phyloP scores from a whole-genome alignment of 2,797 vertebrate species.

The Urophycis tenuis region DNA sequence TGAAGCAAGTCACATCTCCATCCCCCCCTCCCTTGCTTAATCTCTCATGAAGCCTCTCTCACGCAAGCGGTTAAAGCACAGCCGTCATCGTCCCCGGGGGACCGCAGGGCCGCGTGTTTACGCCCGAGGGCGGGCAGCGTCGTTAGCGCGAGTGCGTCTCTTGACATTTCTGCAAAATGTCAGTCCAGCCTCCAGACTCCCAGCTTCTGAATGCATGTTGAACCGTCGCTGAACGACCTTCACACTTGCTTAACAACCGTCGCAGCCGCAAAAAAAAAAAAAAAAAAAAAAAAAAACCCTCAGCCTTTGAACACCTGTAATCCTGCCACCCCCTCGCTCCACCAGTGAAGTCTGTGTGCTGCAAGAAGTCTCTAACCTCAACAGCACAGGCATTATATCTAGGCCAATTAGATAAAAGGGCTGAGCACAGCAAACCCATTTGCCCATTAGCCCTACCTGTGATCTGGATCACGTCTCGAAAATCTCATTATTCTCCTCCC shows the following conservation, averaged over 20 bases:
- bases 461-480: conserved; percentile 33
- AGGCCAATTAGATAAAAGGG: conserved; percentile 20
- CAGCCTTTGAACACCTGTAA: not conserved
- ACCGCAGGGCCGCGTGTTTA: not conserved
- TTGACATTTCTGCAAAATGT: conserved; percentile 22
- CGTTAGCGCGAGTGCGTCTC: conserved; percentile 11
- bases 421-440: conserved; percentile 29
- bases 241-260: not conserved
- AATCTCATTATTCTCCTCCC: conserved; percentile 47
- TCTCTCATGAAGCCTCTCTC: not conserved
- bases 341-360: not conserved
- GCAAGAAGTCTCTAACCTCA: not conserved
- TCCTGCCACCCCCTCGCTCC: not conserved
- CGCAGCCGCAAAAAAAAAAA: too few relatives aligned
- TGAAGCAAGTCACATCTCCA: not conserved
- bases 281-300: not conserved
- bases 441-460: conserved; percentile 44
- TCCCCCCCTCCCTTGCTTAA: not conserved
- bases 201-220: not conserved
- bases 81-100: not conserved
- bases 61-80: not conserved
- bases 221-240: not conserved
- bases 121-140: not conserved
- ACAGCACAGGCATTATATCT: not conserved
- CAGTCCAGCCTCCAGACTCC: not conserved